Conservation (phyloP, 2,888 invertebrate species). For the Leptura quadrifasciata region DNA sequence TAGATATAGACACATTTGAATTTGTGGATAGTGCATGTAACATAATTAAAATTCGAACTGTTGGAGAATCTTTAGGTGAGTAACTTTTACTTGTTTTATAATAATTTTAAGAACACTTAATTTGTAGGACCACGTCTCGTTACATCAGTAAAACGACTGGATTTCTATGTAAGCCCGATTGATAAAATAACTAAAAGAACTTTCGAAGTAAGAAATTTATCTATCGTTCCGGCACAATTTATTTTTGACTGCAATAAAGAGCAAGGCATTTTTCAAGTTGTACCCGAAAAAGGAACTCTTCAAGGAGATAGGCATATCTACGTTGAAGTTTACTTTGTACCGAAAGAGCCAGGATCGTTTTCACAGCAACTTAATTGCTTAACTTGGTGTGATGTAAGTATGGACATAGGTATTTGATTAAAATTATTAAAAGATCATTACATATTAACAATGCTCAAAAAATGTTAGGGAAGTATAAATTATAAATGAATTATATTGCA, state of each 20-base stretch:
- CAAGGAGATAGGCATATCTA: slow-evolving; percentile 62
- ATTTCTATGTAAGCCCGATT: slow-evolving; percentile 48
- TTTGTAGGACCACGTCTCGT: slow-evolving; percentile 51
- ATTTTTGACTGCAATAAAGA: slow-evolving; percentile 68
- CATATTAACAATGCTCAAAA: too few species aligned
- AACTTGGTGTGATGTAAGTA: slow-evolving; percentile 70
- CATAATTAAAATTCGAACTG: slow-evolving; percentile 62
- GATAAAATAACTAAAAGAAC: slow-evolving; percentile 51
- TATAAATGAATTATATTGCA: too few species aligned
- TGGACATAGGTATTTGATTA: not conserved
- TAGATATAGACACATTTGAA: slow-evolving; percentile 69
- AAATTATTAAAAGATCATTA: not conserved
- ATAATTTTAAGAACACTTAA: not conserved
- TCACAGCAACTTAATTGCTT: slow-evolving; percentile 67
- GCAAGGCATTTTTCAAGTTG: slow-evolving; percentile 67
- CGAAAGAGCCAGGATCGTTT: slow-evolving; percentile 65
- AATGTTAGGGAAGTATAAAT: too few species aligned
- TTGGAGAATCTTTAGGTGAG: slow-evolving; percentile 68
- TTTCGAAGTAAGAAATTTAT: slow-evolving; percentile 69
- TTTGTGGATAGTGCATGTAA: slow-evolving; percentile 62
- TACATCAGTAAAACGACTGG: slow-evolving; percentile 51
- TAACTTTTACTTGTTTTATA: not conserved
- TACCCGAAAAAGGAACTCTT: slow-evolving; percentile 66
- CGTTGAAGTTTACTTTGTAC: slow-evolving; percentile 68
- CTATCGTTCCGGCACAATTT: slow-evolving; percentile 66